Evolutionary conservation across 2,113 vertebrate genomes (phyloP), one percentile per base, ranked within the genome.

Genomic region (Glaucidium brasilianum): DNA sequence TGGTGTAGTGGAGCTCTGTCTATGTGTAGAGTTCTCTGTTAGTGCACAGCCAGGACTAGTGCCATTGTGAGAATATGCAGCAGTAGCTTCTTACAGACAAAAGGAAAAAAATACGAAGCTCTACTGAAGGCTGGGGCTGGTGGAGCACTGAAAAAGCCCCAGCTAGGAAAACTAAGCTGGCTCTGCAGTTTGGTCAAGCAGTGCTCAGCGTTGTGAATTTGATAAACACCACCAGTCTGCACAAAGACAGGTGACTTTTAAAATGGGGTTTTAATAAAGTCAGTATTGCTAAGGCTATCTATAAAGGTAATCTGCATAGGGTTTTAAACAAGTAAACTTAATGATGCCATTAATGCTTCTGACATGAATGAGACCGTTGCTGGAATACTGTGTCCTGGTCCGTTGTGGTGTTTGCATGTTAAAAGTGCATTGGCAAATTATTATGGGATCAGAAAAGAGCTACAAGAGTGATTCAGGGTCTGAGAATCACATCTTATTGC

Each of bases 251-350:
- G 89, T 15, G 87, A 79, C 93, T 93, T 95, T 95, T 90, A 35
- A 96, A 96, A 93, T 91, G 92, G 74, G 53, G n/a, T 92, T 97
- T 97, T 97, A 97, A 96, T 94, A 95, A 94, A 96, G 90, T 93
- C 90, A 41, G 47, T 82, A 95, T 91, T 85, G 88, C 92, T 77
- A 58, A 93, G 64, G 75, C 89, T 94, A 93, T 86, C 85, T 95
- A 79, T 94, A 94, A 94, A 94, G 82, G 78, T 83, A 84, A 96
- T 90, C 92, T 94, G 83, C 94, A 88, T 76, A 84, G 68, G 52
- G 43, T 85, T 96, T 97, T 92, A 96, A 92, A 92, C 78, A 89
- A 87, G 63, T 96, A 75, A 95, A 89, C 87, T 82, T 96, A 95
- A 95, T 90, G 74, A 92, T 79, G 81, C 71, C 55, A 76, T 94